These are phyloP conservation scores for Diorhabda elongata DNA, from an alignment of 1,140 invertebrate species.

Conservation along the genomic window DNA sequence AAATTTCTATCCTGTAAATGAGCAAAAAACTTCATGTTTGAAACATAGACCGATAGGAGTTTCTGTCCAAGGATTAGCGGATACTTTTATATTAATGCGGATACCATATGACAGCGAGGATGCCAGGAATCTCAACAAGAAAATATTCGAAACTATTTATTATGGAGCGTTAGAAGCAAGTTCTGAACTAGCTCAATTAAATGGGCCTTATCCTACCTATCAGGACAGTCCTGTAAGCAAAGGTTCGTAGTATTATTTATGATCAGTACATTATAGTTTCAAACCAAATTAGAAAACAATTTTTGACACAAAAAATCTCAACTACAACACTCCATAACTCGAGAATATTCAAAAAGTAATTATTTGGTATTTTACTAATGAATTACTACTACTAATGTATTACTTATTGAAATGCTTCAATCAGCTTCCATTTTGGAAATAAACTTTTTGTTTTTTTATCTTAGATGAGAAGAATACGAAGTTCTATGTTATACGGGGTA, in stretches of 20 bases:
- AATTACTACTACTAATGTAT: too few species aligned
- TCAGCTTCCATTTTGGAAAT: too few species aligned
- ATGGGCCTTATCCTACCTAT: conserved; percentile 88
- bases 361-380: too few species aligned
- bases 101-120: conserved; percentile 85
- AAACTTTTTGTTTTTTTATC: too few species aligned
- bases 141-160: conserved; percentile 98
- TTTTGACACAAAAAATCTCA: too few species aligned
- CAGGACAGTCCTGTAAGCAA: conserved; percentile 86
- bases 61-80: conserved; percentile 82
- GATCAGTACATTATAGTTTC: too few species aligned
- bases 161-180: conserved; percentile 92
- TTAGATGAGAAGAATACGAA: too few species aligned
- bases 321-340: too few species aligned
- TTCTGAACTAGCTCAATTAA: conserved; percentile 87
- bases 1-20: conserved; percentile 92
- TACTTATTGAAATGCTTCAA: too few species aligned
- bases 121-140: conserved; percentile 82
- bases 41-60: conserved; percentile 94
- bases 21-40: conserved; percentile 85
- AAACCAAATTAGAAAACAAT: too few species aligned
- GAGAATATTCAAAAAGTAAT: too few species aligned
- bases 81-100: conserved; percentile 92
- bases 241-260: conserved; percentile 44
- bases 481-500: too few species aligned